Evolutionary conservation across 2,113 vertebrate genomes (phyloP).

Genomic region (Microcebus lehilahytsara): DNA sequence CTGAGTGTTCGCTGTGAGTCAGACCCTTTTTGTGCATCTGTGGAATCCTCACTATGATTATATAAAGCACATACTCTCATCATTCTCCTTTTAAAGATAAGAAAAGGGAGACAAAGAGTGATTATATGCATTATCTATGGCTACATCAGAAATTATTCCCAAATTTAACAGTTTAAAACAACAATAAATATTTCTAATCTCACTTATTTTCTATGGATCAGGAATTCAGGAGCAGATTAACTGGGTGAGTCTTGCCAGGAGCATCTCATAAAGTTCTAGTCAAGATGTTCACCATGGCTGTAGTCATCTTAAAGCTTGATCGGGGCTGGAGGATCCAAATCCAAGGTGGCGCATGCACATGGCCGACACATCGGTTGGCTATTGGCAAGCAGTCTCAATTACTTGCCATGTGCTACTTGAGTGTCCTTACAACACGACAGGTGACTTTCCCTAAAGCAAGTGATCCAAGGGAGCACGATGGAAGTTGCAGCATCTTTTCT

Average conservation of each 20-base stretch:
- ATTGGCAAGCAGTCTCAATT: neutral
- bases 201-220: neutral
- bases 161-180: neutral
- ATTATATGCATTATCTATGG: neutral
- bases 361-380: neutral
- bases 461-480: neutral
- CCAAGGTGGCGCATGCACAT: neutral
- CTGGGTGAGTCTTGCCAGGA: neutral
- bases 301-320: neutral
- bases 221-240: neutral
- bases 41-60: neutral
- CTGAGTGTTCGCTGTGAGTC: neutral
- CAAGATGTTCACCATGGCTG: neutral
- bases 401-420: neutral
- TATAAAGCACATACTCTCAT: neutral
- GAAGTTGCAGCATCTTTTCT: neutral
- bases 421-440: neutral
- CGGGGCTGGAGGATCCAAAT: neutral
- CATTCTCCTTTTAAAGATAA: neutral
- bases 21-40: neutral
- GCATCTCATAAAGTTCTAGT: neutral
- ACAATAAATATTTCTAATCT: neutral
- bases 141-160: neutral
- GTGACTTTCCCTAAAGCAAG: neutral
- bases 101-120: neutral